Base-by-base conservation (phyloP, 2,113 vertebrate genomes). In the Leucopternis melanops region DNA sequence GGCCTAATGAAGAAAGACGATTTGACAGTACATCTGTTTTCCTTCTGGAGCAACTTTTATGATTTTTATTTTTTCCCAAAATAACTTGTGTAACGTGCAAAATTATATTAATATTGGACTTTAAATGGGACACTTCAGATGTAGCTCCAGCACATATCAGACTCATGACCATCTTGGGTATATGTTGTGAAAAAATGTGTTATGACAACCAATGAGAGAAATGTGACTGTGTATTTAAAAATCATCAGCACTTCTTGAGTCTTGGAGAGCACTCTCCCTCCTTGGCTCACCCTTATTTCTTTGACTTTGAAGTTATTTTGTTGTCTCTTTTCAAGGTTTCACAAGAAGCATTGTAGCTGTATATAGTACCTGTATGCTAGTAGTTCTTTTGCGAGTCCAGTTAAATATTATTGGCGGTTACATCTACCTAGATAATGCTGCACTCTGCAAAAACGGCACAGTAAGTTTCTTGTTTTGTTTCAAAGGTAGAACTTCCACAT, bases 321-420 rank as follows among this genome's bases (percentile, higher is more conserved):
- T 87, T 95, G 69, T 91, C 73, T 86, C 65, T 86, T 65, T 18
- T 55, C 84, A 97, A 98, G 99, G 99, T 98, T 99, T 99, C 96
- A 99, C 99, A 5, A 98, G 99, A 88, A 99, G 98, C 81, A 97
- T 99, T 0, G 99, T 99, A 23, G 99, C 98, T 18, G 98, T 99
- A 10, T 99, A 99, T 92, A 99, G 99, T 89, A 99, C 99, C 54
- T 99, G 99, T 81, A 99, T 99, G 99, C 98, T 99, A 88, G 99
- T 99, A 36, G 99, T 99, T 57, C 98, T 99, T 32, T 93, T 99
- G 72, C 95, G 99, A 26, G 98, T 99, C 57, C 99, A 99, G 96
- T 90, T 99, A 67, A 99, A 99, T 97, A 99, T 99, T 96, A 99
- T 99, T 26, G 99, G 99, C 13, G 99, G 99, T 25, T 99, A 99